Base-by-base conservation (phyloP, 2,888 invertebrate genomes). In the Synergus gifuensis region DNA sequence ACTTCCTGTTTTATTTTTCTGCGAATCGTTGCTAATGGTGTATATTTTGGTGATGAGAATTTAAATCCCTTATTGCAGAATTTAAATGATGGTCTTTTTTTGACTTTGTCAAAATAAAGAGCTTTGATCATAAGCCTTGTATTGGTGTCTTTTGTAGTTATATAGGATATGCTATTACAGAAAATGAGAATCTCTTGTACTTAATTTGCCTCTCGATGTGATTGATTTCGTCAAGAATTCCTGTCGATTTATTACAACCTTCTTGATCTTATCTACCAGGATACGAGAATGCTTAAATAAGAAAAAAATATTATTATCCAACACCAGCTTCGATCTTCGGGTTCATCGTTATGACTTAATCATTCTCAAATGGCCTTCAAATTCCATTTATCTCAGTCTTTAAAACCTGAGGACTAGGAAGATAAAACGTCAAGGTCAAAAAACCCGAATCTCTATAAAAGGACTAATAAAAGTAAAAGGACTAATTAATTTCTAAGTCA, bases 251-350 rank as follows among this genome's bases (percentile, higher is more conserved):
- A 3, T 49, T 11, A 49, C 49, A 12, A 49, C 14, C 49, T 14
- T 4, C 12, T 49, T 58, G 58, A 58, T 58, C 9, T 60, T 22
- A 18, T 60, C 60, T 22, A 60, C 22, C 11, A 60, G 60, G 60
- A 60, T 60, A 4, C 18, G 60, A 60, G 60, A 60, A 60, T 60
- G 60, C 60, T 60, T 18, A 60, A 60, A 60, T 60, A 12, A 60
- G 22, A 22, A 60, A 60, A 58, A 18, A 58, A 60, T 28, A 28
- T 28, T 60, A 58, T 58, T 58, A 58, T 58, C 18, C 58, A 58
- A 58, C 49, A 16, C 18, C 18, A 58, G 58, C 58, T 58, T 58
- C 18, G n/a, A 58, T 58, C 60, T 18, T 60, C 22, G 60, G 60
- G 60, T 22, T 22, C 60, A 60, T 60, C 60, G 11, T 22, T n/a